These are phyloP conservation scores for Bombus pyrosoma DNA, from an alignment of 1,140 invertebrate species.

Conservation along the genomic window DNA sequence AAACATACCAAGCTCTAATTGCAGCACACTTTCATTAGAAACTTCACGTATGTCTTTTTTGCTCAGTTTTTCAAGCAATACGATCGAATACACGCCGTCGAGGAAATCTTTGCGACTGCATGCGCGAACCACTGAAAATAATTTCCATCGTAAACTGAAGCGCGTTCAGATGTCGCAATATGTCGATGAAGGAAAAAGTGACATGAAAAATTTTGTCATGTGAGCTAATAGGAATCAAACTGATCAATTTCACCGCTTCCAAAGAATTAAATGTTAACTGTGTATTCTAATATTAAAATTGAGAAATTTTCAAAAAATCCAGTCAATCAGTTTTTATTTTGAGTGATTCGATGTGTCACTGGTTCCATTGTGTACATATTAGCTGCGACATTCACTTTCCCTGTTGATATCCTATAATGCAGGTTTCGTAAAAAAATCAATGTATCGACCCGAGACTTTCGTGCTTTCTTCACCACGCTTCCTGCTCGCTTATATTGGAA, in stretches of 20 bases:
- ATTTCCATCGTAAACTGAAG: background rate
- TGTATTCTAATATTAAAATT: background rate
- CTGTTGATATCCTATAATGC: background rate
- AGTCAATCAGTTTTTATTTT: background rate
- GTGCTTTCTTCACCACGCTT: background rate
- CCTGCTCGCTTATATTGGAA: background rate
- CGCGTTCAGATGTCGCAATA: background rate
- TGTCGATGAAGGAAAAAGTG: background rate
- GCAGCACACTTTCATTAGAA: slow-evolving; percentile 39
- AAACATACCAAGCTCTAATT: slow-evolving; percentile 38
- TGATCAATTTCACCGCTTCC: background rate
- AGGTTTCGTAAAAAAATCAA: slow-evolving; percentile 21
- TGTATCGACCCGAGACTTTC: background rate
- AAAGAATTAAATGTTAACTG: background rate
- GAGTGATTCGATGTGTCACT: background rate
- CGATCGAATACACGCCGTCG: background rate
- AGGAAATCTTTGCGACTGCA: background rate
- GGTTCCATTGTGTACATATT: background rate
- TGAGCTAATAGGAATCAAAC: background rate
- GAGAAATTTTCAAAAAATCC: background rate
- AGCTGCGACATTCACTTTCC: slow-evolving; percentile 16
- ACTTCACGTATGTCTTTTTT: background rate
- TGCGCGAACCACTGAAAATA: background rate
- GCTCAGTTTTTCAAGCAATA: background rate
- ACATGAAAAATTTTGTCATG: background rate